A percentile compares a stretch with the other conserved stretches of the same genome.
phyloP scores from a whole-genome alignment of 2,888 invertebrate species.

The Escarpia spicata region DNA sequence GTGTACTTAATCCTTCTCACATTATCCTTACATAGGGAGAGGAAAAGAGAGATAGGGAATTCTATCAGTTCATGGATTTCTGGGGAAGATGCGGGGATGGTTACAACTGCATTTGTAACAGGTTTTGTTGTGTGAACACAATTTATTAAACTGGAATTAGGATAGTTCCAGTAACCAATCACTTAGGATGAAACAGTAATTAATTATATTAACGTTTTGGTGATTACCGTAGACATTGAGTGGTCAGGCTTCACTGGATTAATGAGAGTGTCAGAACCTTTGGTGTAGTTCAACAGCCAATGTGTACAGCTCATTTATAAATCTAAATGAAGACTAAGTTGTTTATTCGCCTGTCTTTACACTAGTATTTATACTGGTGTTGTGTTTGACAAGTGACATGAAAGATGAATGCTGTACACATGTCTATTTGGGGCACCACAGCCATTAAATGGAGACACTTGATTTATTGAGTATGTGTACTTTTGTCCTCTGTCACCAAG shows the following conservation, averaged over 20 bases:
- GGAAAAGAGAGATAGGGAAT: not conserved
- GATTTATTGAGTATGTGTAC: not conserved
- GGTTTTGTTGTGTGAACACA: no score
- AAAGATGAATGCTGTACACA: not conserved
- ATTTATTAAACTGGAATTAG: not conserved
- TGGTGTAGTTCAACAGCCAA: not conserved
- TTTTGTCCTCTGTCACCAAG: not conserved
- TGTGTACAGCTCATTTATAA: not conserved
- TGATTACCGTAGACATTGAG: not conserved
- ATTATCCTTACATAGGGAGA: not conserved
- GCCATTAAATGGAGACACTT: not conserved
- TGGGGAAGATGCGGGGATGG: not conserved
- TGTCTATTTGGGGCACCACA: not conserved
- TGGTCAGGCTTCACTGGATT: not conserved
- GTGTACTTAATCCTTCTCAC: not conserved
- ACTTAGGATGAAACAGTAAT: not conserved
- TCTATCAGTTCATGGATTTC: not conserved
- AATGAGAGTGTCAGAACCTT: not conserved
- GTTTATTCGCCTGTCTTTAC: not conserved
- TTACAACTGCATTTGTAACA: no score
- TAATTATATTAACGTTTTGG: not conserved
- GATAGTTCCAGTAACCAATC: not conserved
- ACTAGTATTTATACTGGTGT: not conserved
- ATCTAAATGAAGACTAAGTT: not conserved
- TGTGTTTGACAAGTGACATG: not conserved